Percentiles rank a stretch among this genome's conserved stretches.
Evolutionary conservation across 2,888 invertebrate genomes (phyloP).

Genomic region (Pterostichus niger): DNA sequence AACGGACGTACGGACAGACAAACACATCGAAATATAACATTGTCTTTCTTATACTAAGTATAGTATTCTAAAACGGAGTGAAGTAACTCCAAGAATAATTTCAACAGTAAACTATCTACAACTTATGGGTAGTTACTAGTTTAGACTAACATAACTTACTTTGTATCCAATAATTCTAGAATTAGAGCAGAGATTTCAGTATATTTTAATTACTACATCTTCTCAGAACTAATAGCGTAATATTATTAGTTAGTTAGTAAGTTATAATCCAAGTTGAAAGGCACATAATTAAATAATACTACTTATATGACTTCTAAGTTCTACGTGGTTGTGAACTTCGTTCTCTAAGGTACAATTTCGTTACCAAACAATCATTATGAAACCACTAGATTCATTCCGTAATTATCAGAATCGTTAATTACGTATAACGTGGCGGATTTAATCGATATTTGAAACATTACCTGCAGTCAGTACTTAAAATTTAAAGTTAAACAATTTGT

Average conservation of each 20-base stretch:
- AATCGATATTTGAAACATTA: too few species aligned
- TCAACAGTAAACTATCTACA: too few species aligned
- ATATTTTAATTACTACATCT: background rate
- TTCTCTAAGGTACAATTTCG: background rate
- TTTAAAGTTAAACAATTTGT: too few species aligned
- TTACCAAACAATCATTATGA: background rate
- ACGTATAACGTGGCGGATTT: too few species aligned
- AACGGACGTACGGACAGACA: too few species aligned
- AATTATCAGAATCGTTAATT: background rate
- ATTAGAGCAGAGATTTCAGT: background rate
- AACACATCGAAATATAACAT: too few species aligned
- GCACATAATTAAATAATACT: constrained; percentile 8
- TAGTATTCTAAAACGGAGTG: too few species aligned
- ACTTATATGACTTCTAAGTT: background rate
- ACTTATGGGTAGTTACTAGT: background rate
- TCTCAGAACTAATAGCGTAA: background rate
- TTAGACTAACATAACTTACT: background rate
- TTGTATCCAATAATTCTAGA: background rate
- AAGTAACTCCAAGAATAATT: too few species aligned
- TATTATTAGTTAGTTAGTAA: background rate
- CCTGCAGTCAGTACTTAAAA: too few species aligned
- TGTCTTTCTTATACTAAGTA: too few species aligned
- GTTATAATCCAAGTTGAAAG: too few species aligned
- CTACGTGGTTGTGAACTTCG: background rate
- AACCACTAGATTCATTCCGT: background rate